A percentile compares a stretch with the other conserved stretches of the same genome.
Conservation (phyloP, 2,888 invertebrate species). For the Drosophila diplacantha region DNA sequence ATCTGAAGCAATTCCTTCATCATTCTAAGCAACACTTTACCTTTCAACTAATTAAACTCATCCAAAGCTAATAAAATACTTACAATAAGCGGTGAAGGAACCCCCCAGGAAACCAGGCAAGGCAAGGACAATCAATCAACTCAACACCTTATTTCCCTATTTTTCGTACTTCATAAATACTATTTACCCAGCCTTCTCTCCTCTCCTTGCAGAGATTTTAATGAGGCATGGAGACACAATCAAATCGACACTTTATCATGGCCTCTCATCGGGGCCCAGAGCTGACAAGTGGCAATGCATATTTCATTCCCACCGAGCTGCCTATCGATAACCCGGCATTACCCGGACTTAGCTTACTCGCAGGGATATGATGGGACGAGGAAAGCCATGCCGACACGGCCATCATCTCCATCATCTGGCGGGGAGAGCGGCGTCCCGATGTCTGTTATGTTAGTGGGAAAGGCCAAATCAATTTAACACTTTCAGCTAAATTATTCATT, state of each 20-base stretch:
- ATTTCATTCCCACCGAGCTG: constrained; percentile 31
- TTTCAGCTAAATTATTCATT: constrained; percentile 75
- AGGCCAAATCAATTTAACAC: constrained; percentile 75
- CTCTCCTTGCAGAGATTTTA: constrained; percentile 1
- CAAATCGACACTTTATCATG: constrained; percentile 32
- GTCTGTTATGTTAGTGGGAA: constrained; percentile 51
- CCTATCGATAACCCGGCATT: constrained; percentile 30
- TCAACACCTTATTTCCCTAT: constrained; percentile 9
- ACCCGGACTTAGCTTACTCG: constrained; percentile 6
- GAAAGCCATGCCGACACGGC: constrained; percentile 32
- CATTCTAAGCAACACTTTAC: neutral
- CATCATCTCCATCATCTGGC: constrained; percentile 55
- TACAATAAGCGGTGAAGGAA: no score
- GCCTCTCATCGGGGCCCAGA: constrained; percentile 4
- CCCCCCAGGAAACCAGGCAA: neutral
- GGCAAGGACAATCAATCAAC: constrained; percentile 13
- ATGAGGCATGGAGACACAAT: constrained; percentile 20
- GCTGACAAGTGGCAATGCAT: constrained; percentile 35
- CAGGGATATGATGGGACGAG: neutral
- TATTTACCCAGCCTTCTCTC: neutral
- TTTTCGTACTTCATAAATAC: constrained; percentile 18
- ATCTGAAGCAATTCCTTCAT: no score
- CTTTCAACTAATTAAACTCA: neutral
- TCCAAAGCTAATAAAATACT: neutral
- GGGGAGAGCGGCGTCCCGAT: constrained; percentile 14